Conservation (phyloP, 2,113 vertebrate genomes). For the Perca flavescens region DNA sequence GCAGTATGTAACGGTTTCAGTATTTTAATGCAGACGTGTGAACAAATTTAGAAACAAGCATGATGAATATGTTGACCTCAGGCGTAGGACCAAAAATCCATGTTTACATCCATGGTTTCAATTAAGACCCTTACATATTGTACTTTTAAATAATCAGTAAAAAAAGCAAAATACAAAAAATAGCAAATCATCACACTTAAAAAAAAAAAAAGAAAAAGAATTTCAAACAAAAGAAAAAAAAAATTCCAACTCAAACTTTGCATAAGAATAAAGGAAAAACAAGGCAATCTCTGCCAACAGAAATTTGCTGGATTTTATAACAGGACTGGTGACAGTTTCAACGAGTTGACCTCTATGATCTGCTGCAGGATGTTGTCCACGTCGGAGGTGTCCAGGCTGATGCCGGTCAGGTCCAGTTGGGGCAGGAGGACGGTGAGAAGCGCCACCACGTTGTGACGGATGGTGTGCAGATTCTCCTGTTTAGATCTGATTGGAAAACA, state of each 20-base stretch:
- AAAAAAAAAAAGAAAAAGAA: too few species aligned
- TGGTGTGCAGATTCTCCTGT: constrained; percentile 79
- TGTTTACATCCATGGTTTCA: too few species aligned
- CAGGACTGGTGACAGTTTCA: constrained; percentile 49
- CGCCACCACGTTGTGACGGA: constrained; percentile 84
- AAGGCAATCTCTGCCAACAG: background rate
- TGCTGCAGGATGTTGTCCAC: constrained; percentile 88
- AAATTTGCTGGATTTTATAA: too few species aligned
- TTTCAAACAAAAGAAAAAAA: too few species aligned
- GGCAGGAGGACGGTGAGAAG: constrained; percentile 86
- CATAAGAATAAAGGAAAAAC: constrained; percentile 1
- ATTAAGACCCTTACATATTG: too few species aligned
- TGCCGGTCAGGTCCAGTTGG: constrained; percentile 86
- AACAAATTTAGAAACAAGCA: background rate
- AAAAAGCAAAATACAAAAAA: too few species aligned
- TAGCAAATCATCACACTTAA: too few species aligned
- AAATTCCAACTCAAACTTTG: background rate
- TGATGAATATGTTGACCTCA: background rate
- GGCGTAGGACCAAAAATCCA: too few species aligned
- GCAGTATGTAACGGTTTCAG: background rate
- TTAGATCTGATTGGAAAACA: constrained; percentile 66
- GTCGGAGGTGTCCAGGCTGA: constrained; percentile 83
- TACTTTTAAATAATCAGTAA: too few species aligned
- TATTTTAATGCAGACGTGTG: constrained; percentile 41
- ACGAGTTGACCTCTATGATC: constrained; percentile 85